phyloP scores from a whole-genome alignment of 2,888 invertebrate genomes.

The Lissonota sp. region DNA sequence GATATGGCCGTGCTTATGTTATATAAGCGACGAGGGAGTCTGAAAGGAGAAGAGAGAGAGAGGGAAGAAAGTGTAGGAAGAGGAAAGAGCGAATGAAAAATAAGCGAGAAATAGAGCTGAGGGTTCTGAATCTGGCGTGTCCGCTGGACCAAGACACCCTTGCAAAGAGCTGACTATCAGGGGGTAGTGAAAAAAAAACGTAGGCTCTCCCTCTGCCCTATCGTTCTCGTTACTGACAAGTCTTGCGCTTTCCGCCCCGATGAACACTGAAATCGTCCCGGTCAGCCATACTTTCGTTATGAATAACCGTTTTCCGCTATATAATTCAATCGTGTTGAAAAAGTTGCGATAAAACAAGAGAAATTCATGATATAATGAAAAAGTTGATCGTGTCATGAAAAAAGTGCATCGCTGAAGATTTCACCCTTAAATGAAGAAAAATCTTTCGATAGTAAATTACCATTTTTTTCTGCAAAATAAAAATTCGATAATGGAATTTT shows the following conservation, averaged over 20 bases:
- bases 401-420: no score
- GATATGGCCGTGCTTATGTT: constrained; percentile 40
- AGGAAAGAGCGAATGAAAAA: constrained; percentile 23
- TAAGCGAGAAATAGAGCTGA: constrained; percentile 43
- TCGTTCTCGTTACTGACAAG: constrained; percentile 24
- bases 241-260: constrained; percentile 44
- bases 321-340: constrained; percentile 20
- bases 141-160: constrained; percentile 77
- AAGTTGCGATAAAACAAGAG: constrained; percentile 31
- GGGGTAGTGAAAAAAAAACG: constrained; percentile 58
- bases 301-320: constrained; percentile 59
- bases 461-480: no score
- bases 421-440: no score
- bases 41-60: background rate
- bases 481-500: no score
- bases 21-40: constrained; percentile 25
- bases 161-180: constrained; percentile 54
- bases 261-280: constrained; percentile 63
- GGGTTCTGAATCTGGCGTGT: constrained; percentile 64
- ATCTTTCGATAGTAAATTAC: no score
- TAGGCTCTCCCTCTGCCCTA: constrained; percentile 42
- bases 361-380: background rate
- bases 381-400: no score
- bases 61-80: constrained; percentile 8
- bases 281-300: constrained; percentile 62